Conservation (phyloP, 2,113 vertebrate genomes). For the Neolamprologus devosi region DNA sequence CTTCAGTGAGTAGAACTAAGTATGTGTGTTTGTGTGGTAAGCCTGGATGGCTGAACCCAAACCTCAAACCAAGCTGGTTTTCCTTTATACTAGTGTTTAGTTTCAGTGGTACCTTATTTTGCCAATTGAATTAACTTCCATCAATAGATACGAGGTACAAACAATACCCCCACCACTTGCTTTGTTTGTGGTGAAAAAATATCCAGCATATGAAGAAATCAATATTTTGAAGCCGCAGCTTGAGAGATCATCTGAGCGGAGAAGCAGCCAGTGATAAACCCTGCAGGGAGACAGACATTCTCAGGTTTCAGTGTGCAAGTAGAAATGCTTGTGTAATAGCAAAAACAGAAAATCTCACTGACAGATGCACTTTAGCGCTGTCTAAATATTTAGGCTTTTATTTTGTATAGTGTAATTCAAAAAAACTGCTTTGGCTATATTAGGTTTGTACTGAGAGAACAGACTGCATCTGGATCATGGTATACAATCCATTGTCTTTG, state of each 20-base stretch:
- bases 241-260: background rate
- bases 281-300: background rate
- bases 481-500: background rate
- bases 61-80: background rate
- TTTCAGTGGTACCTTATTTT: background rate
- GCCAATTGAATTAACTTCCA: background rate
- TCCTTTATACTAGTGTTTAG: background rate
- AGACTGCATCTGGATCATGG: background rate
- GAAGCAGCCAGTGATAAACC: background rate
- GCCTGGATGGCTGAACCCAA: background rate
- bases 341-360: background rate
- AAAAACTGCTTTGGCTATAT: background rate
- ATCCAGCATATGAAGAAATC: constrained; percentile 12
- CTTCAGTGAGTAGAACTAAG: background rate
- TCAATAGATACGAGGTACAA: background rate
- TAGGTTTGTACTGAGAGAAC: background rate
- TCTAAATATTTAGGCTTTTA: constrained; percentile 27
- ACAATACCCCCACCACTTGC: background rate
- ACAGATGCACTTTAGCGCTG: background rate
- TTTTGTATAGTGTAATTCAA: background rate
- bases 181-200: background rate
- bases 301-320: background rate
- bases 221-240: constrained; percentile 18
- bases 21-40: background rate
- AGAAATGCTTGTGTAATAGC: background rate